phyloP scores from a whole-genome alignment of 2,797 vertebrate genomes.

The Rallus crepitans region DNA sequence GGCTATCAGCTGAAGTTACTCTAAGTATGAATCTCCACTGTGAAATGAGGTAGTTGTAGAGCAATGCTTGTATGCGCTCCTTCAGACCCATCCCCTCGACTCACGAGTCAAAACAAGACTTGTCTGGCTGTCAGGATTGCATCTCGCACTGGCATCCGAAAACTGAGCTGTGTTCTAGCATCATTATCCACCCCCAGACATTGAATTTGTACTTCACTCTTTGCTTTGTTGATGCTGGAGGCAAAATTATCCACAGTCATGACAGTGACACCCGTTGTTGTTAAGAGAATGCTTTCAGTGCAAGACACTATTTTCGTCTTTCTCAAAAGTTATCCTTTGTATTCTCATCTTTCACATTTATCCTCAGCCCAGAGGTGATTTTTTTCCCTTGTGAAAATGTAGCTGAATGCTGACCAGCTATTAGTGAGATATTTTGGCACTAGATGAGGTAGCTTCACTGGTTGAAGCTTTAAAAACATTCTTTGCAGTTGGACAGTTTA shows the following conservation, averaged over 20 bases:
- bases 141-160: not conserved
- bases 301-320: not conserved
- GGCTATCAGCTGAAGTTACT: not conserved
- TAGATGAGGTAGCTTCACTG: not conserved
- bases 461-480: not conserved
- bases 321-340: not conserved
- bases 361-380: not conserved
- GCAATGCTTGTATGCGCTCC: not conserved
- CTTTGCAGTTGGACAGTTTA: not conserved
- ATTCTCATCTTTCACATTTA: not conserved
- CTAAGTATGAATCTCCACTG: not conserved
- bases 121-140: slow-evolving; percentile 23
- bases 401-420: not conserved
- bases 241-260: not conserved
- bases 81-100: not conserved
- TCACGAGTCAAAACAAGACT: not conserved
- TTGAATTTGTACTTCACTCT: slow-evolving; percentile 11
- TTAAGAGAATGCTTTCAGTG: slow-evolving; percentile 19
- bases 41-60: not conserved
- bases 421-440: not conserved
- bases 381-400: slow-evolving; percentile 9
- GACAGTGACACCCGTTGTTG: not conserved
- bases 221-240: slow-evolving; percentile 47
- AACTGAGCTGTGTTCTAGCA: not conserved
- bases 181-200: not conserved